These are phyloP conservation scores for Percina caprodes DNA, from an alignment of 2,113 vertebrate genomes.

Conservation along the genomic window DNA sequence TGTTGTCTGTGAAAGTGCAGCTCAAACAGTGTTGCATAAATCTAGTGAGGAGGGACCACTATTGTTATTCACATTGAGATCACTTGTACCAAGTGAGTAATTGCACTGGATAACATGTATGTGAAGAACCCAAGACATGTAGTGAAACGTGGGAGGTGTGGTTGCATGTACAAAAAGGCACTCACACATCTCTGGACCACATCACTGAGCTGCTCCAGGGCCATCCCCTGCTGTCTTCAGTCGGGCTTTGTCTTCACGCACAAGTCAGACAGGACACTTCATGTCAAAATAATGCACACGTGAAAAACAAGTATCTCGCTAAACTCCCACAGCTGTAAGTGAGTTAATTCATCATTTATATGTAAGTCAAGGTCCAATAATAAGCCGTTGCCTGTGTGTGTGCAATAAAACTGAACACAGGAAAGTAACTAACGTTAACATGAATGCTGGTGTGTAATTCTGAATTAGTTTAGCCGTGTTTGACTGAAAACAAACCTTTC, in stretches of 20 bases:
- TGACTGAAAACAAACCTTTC: background rate
- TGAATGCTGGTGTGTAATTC: constrained; percentile 10
- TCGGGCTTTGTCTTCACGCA: constrained; percentile 12
- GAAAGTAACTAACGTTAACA: background rate
- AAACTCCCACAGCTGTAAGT: background rate
- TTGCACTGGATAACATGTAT: background rate
- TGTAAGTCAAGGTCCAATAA: background rate
- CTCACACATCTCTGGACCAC: constrained; percentile 96
- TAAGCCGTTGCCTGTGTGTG: background rate
- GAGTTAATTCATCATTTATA: background rate
- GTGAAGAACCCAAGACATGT: background rate
- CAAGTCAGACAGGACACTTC: background rate
- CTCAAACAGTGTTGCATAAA: background rate
- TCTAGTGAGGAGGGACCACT: background rate
- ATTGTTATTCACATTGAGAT: background rate
- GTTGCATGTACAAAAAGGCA: constrained; percentile 19
- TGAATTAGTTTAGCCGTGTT: constrained; percentile 33
- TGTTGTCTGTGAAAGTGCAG: background rate
- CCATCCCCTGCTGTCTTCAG: constrained; percentile 81
- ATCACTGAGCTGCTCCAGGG: constrained; percentile 91
- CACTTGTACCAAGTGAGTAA: background rate
- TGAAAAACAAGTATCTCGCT: background rate
- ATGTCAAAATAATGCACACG: background rate
- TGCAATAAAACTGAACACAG: background rate
- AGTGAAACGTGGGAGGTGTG: background rate